Evolutionary conservation across 2,888 invertebrate species (phyloP).

Genomic region (Hyalella azteca): DNA sequence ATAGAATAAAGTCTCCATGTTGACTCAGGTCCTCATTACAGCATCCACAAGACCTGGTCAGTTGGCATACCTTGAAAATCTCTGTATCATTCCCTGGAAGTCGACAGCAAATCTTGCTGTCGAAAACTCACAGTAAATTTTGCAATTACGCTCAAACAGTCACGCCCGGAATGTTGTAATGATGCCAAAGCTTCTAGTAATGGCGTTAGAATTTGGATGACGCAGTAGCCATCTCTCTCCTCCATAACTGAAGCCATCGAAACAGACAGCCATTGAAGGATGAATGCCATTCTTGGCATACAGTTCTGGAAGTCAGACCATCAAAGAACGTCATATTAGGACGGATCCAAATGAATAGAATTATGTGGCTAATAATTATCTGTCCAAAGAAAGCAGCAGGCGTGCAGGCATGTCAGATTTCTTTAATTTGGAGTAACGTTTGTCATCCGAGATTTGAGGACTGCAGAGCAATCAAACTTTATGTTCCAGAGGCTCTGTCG

Average conservation of each 20-base stretch:
- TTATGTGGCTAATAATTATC: neutral
- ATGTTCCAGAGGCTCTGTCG: no score
- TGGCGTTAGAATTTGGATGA: constrained; percentile 31
- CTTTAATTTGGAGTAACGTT: no score
- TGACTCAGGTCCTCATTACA: neutral
- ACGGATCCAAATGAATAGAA: neutral
- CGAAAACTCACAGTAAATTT: constrained; percentile 31
- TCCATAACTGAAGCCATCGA: neutral
- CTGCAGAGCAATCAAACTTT: no score
- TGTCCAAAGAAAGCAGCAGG: no score
- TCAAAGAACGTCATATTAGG: neutral
- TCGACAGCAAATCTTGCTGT: constrained; percentile 1
- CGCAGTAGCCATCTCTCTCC: constrained; percentile 4
- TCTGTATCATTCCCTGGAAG: constrained; percentile 8
- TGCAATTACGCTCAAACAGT: constrained; percentile 28
- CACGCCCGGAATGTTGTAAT: constrained; percentile 30
- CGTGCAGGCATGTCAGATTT: neutral
- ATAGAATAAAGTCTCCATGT: no score
- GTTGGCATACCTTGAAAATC: constrained; percentile 14
- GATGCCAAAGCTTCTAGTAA: constrained; percentile 6
- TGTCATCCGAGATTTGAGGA: no score
- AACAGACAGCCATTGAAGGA: neutral
- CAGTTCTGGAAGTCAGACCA: neutral
- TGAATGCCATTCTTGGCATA: constrained; percentile 24
- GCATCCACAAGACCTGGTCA: neutral